Evolutionary conservation across 1,140 invertebrate species (phyloP).

Genomic region (Apocrypta bakeri): DNA sequence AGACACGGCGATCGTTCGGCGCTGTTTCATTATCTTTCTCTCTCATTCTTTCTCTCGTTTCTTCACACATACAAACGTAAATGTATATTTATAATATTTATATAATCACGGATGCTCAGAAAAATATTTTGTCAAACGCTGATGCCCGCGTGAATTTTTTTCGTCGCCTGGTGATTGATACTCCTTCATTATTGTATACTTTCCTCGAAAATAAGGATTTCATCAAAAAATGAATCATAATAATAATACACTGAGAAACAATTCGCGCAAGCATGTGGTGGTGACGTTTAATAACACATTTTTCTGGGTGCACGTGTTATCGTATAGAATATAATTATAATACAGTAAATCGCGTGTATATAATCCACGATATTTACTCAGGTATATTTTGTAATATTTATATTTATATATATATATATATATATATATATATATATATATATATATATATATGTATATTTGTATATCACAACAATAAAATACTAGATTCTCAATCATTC

Average conservation of each 20-base stretch:
- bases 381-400: slow-evolving; percentile 36
- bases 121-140: slow-evolving; percentile 21
- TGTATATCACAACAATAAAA: slow-evolving; percentile 71
- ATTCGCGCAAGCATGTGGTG: neutral
- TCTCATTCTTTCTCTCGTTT: neutral
- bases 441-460: slow-evolving; percentile 59
- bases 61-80: neutral
- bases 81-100: neutral
- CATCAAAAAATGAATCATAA: neutral
- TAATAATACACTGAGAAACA: neutral
- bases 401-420: slow-evolving; percentile 58
- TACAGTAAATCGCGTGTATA: slow-evolving; percentile 54
- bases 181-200: neutral
- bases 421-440: slow-evolving; percentile 63
- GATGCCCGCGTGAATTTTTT: neutral
- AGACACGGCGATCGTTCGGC: slow-evolving; percentile 53
- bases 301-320: slow-evolving; percentile 51
- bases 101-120: neutral
- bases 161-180: neutral
- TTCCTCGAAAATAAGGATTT: neutral
- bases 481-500: slow-evolving; percentile 58
- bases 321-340: slow-evolving; percentile 54
- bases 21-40: too few species aligned
- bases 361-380: slow-evolving; percentile 48
- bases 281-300: slow-evolving; percentile 29